A percentile compares a stretch with the other conserved stretches of the same genome.
phyloP scores from a whole-genome alignment of 2,888 invertebrate species.

The Eustalomyia histrio region DNA sequence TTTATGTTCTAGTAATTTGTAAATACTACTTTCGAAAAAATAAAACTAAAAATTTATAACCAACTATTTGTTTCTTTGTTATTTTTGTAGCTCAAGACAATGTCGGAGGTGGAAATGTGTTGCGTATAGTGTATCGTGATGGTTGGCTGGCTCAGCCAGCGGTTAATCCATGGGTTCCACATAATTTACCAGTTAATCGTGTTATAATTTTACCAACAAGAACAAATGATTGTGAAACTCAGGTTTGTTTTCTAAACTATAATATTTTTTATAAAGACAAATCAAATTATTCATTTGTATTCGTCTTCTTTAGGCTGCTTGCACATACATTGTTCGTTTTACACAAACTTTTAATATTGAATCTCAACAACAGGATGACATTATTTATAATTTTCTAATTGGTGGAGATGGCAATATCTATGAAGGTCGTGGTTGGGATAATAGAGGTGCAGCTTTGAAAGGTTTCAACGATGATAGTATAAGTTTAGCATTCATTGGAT shows the following conservation, averaged over 20 bases:
- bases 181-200: conserved; percentile 68
- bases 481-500: conserved; percentile 87
- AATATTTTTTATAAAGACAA: background rate
- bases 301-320: conserved; percentile 80
- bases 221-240: conserved; percentile 72
- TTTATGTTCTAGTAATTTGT: too few species aligned
- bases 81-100: conserved; percentile 70
- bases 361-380: conserved; percentile 83
- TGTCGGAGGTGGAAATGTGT: conserved; percentile 71
- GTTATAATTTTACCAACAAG: conserved; percentile 73
- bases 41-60: too few species aligned
- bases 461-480: conserved; percentile 84
- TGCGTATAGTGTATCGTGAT: conserved; percentile 72
- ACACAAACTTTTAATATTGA: conserved; percentile 87
- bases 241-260: conserved; percentile 60
- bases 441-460: conserved; percentile 85
- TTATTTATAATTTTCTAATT: conserved; percentile 88
- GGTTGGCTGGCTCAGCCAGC: conserved; percentile 75
- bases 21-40: too few species aligned
- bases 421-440: conserved; percentile 87
- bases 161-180: conserved; percentile 66
- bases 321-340: conserved; percentile 82
- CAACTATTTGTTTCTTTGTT: too few species aligned
- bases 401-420: conserved; percentile 89
- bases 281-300: background rate